phyloP scores from a whole-genome alignment of 2,888 invertebrate genomes.

The Caenorhabditis uteleia region DNA sequence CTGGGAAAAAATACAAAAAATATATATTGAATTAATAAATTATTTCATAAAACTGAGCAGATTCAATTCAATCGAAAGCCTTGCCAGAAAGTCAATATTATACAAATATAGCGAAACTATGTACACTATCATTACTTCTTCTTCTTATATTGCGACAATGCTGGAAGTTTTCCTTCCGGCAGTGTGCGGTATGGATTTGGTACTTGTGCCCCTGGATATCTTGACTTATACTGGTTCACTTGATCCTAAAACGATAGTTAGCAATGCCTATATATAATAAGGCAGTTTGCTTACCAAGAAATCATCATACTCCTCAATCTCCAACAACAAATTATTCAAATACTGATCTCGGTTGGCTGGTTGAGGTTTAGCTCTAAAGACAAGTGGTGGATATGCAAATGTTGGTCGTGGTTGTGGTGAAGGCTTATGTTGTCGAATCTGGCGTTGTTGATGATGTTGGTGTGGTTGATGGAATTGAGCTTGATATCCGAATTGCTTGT shows the following conservation, averaged over 20 bases:
- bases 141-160: slow-evolving; percentile 14
- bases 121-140: no score
- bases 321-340: slow-evolving; percentile 40
- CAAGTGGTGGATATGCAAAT: slow-evolving; percentile 28
- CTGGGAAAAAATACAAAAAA: no score
- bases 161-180: slow-evolving; percentile 47
- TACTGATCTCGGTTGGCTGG: slow-evolving; percentile 39
- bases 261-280: not conserved
- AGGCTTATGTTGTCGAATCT: slow-evolving; percentile 13
- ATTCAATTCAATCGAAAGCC: no score
- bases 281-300: slow-evolving; percentile 33
- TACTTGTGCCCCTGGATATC: slow-evolving; percentile 39
- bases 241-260: slow-evolving; percentile 37
- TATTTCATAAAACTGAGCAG: no score
- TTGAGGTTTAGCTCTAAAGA: slow-evolving; percentile 41
- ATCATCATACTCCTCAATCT: slow-evolving; percentile 54
- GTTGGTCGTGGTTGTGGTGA: slow-evolving; percentile 9
- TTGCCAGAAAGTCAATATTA: no score
- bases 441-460: slow-evolving; percentile 18
- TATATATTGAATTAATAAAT: no score
- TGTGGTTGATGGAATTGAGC: slow-evolving; percentile 36
- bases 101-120: no score
- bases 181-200: slow-evolving; percentile 43
- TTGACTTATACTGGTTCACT: slow-evolving; percentile 31
- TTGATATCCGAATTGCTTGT: slow-evolving; percentile 19